A percentile compares a stretch with the other conserved stretches of the same genome.
Conservation (phyloP, 2,113 vertebrate species). For the Atherinomorus stipes region DNA sequence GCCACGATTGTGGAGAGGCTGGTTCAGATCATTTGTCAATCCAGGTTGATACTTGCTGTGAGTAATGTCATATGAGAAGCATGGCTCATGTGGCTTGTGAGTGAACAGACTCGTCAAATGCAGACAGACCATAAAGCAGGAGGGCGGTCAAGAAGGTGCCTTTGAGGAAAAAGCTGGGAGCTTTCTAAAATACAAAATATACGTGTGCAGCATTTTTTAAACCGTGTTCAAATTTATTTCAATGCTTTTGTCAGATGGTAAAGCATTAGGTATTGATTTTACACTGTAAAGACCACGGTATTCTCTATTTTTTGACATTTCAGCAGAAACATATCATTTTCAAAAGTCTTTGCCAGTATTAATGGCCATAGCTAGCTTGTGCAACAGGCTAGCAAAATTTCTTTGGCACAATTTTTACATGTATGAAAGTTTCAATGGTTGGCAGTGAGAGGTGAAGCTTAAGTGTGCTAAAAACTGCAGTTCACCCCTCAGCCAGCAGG, state of each 20-base stretch:
- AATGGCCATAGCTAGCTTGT: too few species aligned
- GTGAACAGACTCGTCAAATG: conserved; percentile 49
- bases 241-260: conserved; percentile 14
- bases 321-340: too few species aligned
- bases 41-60: conserved; percentile 44
- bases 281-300: not conserved
- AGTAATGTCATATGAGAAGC: conserved; percentile 45
- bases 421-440: too few species aligned
- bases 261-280: conserved; percentile 5
- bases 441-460: too few species aligned
- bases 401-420: too few species aligned
- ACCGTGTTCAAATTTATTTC: conserved; percentile 24
- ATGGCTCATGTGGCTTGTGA: conserved; percentile 32
- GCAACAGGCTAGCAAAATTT: too few species aligned
- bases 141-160: conserved; percentile 40
- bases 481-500: too few species aligned
- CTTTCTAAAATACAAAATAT: conserved; percentile 29
- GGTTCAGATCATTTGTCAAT: conserved; percentile 58
- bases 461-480: too few species aligned
- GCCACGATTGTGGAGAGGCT: conserved; percentile 33
- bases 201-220: conserved; percentile 23
- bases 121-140: conserved; percentile 47
- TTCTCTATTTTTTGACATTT: too few species aligned
- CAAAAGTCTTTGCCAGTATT: too few species aligned
- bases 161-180: conserved; percentile 32